phyloP scores from a whole-genome alignment of 2,888 invertebrate species.

The Sarcophaga rosellei region DNA sequence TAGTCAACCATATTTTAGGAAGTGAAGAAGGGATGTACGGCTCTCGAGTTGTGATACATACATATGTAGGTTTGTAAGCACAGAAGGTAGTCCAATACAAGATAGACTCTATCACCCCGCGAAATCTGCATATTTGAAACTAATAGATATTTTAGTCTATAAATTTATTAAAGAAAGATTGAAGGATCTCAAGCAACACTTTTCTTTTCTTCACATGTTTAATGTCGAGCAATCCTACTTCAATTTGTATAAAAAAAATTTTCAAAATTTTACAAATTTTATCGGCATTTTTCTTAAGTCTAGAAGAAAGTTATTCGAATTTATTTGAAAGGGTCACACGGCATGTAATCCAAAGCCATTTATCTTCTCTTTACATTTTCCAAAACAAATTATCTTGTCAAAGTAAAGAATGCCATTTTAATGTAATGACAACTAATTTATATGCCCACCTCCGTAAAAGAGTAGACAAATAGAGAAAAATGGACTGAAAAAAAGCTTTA shows the following conservation, averaged over 20 bases:
- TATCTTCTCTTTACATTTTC: slow-evolving; percentile 24
- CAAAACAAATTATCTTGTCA: slow-evolving; percentile 65
- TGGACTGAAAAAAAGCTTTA: slow-evolving; percentile 47
- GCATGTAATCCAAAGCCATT: slow-evolving; percentile 27
- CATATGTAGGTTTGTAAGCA: too few relatives aligned
- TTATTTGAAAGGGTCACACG: slow-evolving; percentile 25
- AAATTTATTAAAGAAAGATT: too few relatives aligned
- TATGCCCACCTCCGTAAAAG: slow-evolving; percentile 63
- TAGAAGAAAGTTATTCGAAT: neutral
- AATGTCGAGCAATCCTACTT: neutral
- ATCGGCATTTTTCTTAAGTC: neutral
- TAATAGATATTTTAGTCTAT: fast-evolving
- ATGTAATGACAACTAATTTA: slow-evolving; percentile 64
- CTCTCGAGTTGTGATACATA: too few relatives aligned
- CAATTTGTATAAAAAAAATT: neutral
- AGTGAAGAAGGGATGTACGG: too few relatives aligned
- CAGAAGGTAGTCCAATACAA: too few relatives aligned
- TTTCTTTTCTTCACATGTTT: neutral
- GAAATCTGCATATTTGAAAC: too few relatives aligned
- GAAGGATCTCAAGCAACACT: too few relatives aligned
- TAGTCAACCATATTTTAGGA: too few relatives aligned
- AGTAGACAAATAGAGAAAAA: neutral
- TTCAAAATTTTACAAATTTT: neutral
- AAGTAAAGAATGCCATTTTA: slow-evolving; percentile 45
- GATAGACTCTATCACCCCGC: too few relatives aligned